Conservation (phyloP, 2,797 vertebrate genomes). For the Spinibarbus caldwelli region DNA sequence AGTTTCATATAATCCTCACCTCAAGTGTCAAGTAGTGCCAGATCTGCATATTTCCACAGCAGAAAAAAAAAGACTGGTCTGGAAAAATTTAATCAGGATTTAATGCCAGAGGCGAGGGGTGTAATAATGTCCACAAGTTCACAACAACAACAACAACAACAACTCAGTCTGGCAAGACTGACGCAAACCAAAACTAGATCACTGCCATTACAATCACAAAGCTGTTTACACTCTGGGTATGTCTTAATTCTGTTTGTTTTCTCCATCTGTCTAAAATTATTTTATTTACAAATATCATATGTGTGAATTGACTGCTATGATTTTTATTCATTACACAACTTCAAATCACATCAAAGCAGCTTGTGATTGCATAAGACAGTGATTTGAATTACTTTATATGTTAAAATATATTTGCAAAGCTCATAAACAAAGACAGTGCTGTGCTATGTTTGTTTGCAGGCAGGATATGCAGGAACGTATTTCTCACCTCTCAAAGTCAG, state of each 20-base stretch:
- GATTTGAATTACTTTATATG: neutral
- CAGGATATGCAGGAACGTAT: neutral
- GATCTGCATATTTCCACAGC: neutral
- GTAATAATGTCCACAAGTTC: conserved; percentile 14
- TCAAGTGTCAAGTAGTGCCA: neutral
- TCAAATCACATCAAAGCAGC: conserved; percentile 18
- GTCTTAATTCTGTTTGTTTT: conserved; percentile 18
- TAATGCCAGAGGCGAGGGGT: neutral
- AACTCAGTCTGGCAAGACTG: neutral
- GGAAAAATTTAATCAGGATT: neutral
- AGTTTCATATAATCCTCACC: conserved; percentile 8
- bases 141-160: conserved; percentile 13
- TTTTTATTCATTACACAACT: conserved; percentile 25
- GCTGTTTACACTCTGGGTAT: conserved; percentile 22
- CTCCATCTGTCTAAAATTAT: conserved; percentile 17
- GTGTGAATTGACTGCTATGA: conserved; percentile 27
- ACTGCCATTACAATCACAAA: conserved; percentile 9
- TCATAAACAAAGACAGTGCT: conserved; percentile 12
- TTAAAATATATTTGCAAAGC: neutral
- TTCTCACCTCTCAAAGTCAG: neutral
- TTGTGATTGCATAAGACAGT: conserved; percentile 12
- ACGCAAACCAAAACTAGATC: conserved; percentile 19
- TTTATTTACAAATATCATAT: conserved; percentile 21
- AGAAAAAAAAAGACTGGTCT: neutral
- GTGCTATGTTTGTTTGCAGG: conserved; percentile 23